Evolutionary conservation across 1,140 invertebrate genomes (phyloP), one percentile per base, ranked within the genome.

Genomic region (Ips nitidus): DNA sequence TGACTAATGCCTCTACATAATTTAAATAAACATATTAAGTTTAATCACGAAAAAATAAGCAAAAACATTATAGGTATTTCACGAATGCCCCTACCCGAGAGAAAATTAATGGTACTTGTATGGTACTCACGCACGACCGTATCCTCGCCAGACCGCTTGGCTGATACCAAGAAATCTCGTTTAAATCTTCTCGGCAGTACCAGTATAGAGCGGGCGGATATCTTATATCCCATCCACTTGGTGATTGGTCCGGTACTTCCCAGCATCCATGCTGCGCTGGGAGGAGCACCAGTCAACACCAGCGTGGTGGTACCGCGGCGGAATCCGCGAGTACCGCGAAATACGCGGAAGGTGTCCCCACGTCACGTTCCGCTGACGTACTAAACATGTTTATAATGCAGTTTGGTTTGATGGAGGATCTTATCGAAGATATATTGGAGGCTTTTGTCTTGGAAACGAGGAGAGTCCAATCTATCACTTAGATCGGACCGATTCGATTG

Each of bases 261-360:
- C 79, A 80, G 79, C 79, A 80, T 80, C 78, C 78, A 80, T 80
- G 79, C 79, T 80, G 78, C 55, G 78, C 74, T 77, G 78, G 79
- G 79, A 78, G 79, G 79, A 80, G 79, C 74, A 43, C 62, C 38
- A 52, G 59, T 62, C 58, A 58, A 61, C 53, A 61, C 57, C 63
- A 61, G 40, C 69, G 40, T 47, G 68, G 68, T 70, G 38, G 58
- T 61, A 69, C 67, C 41, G 41, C 6, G 5, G 53, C 43, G 60
- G 53, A 43, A 64, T 50, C 67, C 57, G 65, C 40, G n/a, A 52
- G 41, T 65, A 52, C 38, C 40, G 57, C 38, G 66, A 61, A 60
- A 62, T 56, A 63, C 60, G 38, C 67, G 67, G 67, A 63, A 39
- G 67, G 67, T 63, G 55, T 58, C 59, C 42, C 50, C 39, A 8